Evolutionary conservation across 2,797 vertebrate genomes (phyloP), one percentile per base, ranked within the genome.

Genomic region (Somateria mollissima): DNA sequence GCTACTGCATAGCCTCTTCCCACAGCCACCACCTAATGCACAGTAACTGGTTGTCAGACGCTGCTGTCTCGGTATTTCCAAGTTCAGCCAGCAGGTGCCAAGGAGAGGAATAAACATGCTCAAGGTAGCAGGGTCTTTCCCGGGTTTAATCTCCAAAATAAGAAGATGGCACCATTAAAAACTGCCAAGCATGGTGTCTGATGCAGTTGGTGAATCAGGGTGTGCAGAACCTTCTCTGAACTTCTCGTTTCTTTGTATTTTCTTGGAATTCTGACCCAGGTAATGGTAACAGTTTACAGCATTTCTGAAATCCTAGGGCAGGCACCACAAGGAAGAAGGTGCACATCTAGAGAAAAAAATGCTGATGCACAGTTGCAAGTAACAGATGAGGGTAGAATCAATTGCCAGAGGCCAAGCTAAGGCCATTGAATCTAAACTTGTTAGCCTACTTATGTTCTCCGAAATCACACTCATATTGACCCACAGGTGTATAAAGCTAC

Each of bases 331-430:
- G 45, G 32, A 84, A 25, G 45, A n/a, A 25, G 32, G 39, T 53
- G 54, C 0, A 0, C 17, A 39, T 17, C 20, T 6, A 36, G 39
- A 73, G 47, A 28, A 41, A 75, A 13, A 56, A 74, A 10, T 0
- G 1, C 30, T 0, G 2, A 19, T 8, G 67, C 27, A 70, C 19
- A 60, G 37, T 5, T 86, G 12, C 43, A 80, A 47, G n/a, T 30
- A 54, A 70, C 3, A 65, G 25, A 37, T 56, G 39, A 70, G 32
- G 45, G 45, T 0, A 47, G 51, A 75, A 88, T 22, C 36, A 93
- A 77, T 7, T 65, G 47, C 27, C 66, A 51, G 70, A 87, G 41
- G 62, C 62, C 34, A 90, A 78, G 30, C n/a, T 65, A 70, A 54
- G 90, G 34, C 45, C 67, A 84, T 69, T 49, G 47, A 90, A 36